Evolutionary conservation across 2,797 vertebrate genomes (phyloP), one percentile per base, ranked within the genome.

Genomic region (Periparus ater): DNA sequence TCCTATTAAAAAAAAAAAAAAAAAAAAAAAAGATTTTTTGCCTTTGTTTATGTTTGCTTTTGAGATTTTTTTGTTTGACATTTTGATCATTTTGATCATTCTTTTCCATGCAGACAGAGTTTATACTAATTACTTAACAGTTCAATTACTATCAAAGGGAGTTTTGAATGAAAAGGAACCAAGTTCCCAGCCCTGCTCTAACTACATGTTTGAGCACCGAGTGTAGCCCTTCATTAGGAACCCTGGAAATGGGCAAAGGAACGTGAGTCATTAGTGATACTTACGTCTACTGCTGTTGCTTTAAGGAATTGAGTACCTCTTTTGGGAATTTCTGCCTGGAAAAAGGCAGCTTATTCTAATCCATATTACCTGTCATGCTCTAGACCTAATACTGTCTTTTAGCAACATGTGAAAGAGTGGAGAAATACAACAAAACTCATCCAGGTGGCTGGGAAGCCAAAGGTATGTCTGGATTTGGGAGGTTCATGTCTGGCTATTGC

Each of bases 81-180:
- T 94, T 93, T 83, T 75, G 70, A 81, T 84, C 10, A 92, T 91
- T 95, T 85, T 95, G 68, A 70, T 88, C 3, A 72, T 75, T 91
- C 65, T 76, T 90, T 94, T 78, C 47, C 18, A 36, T 25, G 9
- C 51, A 82, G 91, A 84, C 72, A 93, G 87, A 76, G 63, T 91
- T 96, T 95, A 84, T 95, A 92, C 62, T 92, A 88, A 96, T 92
- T 91, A 96, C 79, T 95, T 91, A 93, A 84, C 73, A 88, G 91
- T 91, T 84, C 92, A 96, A 40, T 95, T 96, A 88, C 81, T 95
- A 93, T 91, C 91, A 96, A 94, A 94, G 70, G 76, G 77, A 79
- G 48, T 94, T 91, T 54, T 88, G 89, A 95, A 92, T 93, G 91
- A 91, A 96, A 89, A 93, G 74, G 36, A 91, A 84, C 57, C 25